phyloP scores from a whole-genome alignment of 2,797 vertebrate genomes.

The Lepilemur septentrionalis region DNA sequence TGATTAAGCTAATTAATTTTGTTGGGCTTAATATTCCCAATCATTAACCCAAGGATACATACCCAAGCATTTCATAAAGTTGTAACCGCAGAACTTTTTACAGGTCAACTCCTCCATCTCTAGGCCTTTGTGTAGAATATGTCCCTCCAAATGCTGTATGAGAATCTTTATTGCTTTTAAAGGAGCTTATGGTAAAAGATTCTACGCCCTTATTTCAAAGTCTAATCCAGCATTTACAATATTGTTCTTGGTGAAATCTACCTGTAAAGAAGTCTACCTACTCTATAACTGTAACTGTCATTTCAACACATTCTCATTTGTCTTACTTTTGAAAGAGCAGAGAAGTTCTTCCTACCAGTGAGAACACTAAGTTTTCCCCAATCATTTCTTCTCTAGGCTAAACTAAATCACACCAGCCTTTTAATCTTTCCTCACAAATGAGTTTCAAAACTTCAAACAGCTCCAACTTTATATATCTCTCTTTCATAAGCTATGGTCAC shows the following conservation, averaged over 20 bases:
- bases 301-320: neutral
- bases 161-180: neutral
- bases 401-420: constrained; percentile 21
- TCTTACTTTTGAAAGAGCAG: neutral
- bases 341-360: neutral
- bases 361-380: neutral
- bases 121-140: neutral
- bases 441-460: constrained; percentile 36
- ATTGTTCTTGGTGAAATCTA: neutral
- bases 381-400: neutral
- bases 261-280: neutral
- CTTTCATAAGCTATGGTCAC: constrained; percentile 24
- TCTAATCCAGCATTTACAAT: neutral
- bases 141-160: neutral
- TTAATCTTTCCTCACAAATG: constrained; percentile 53
- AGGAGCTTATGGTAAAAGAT: neutral
- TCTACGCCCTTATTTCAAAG: neutral
- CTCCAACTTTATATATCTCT: neutral
- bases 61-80: neutral
- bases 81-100: neutral
- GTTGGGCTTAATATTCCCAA: neutral
- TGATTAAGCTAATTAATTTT: neutral
- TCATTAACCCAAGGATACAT: neutral
- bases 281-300: neutral
- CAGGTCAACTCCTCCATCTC: neutral